A percentile compares a stretch with the other conserved stretches of the same genome.
These are phyloP conservation scores for Orussus abietinus DNA, from an alignment of 1,140 invertebrate species.

Conservation along the genomic window DNA sequence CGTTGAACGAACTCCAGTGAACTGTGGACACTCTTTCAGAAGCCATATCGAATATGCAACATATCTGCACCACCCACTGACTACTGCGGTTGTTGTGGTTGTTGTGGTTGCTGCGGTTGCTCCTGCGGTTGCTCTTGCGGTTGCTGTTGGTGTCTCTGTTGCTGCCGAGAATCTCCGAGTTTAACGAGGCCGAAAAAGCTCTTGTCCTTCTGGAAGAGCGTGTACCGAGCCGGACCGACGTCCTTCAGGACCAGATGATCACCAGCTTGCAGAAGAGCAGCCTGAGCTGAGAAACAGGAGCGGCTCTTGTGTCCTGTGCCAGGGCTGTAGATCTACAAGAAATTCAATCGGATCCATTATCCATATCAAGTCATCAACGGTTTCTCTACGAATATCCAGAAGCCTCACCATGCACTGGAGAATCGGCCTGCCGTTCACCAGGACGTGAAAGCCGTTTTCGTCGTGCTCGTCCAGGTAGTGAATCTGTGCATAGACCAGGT, in stretches of 20 bases:
- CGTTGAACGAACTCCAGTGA: no score
- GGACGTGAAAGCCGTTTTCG: slow-evolving; percentile 60
- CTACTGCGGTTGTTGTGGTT: no score
- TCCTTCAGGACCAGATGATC: slow-evolving; percentile 67
- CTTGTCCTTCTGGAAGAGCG: slow-evolving; percentile 68
- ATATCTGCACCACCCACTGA: no score
- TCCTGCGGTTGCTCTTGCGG: no score
- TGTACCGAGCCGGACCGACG: slow-evolving; percentile 63
- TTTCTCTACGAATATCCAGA: slow-evolving; percentile 55
- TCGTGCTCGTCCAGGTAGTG: slow-evolving; percentile 65
- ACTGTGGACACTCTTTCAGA: no score
- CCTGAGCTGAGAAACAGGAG: slow-evolving; percentile 70
- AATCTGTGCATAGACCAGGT: slow-evolving; percentile 66
- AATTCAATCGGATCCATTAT: slow-evolving; percentile 54
- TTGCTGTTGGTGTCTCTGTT: slow-evolving; percentile 22
- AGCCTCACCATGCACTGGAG: slow-evolving; percentile 58
- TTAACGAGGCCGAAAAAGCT: slow-evolving; percentile 78
- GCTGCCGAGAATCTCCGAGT: slow-evolving; percentile 55
- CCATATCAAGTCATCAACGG: slow-evolving; percentile 33
- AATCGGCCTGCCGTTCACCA: slow-evolving; percentile 54
- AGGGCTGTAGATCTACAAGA: slow-evolving; percentile 38
- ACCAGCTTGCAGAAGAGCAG: slow-evolving; percentile 59
- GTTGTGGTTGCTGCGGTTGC: slow-evolving; percentile 11
- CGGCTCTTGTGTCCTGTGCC: slow-evolving; percentile 42
- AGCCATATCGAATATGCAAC: no score